phyloP scores from a whole-genome alignment of 92 coral and sea anemone genomes.

The Muricea muricata region DNA sequence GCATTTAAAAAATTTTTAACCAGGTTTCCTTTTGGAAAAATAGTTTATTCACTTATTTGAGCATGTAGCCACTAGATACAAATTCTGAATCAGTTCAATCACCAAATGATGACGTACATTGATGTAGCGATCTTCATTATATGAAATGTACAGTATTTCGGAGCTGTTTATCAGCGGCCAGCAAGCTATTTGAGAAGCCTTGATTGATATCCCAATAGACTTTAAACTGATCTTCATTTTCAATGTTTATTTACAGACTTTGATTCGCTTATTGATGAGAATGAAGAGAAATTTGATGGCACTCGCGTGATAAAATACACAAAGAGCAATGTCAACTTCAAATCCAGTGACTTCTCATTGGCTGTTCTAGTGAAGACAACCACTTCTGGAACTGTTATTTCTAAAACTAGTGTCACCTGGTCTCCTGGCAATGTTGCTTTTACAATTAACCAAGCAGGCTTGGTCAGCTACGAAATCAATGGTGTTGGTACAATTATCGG shows the following conservation, averaged over 20 bases:
- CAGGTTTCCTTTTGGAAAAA: too few relatives aligned
- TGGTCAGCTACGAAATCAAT: not conserved
- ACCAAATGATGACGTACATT: too few relatives aligned
- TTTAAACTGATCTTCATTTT: not conserved
- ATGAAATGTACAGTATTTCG: too few relatives aligned
- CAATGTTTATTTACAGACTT: conserved; percentile 1
- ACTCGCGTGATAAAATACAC: conserved; percentile 12
- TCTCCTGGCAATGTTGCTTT: conserved; percentile 14
- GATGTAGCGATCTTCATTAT: too few relatives aligned
- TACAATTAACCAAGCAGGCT: not conserved
- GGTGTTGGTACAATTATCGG: conserved; percentile 1
- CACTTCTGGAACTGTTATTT: conserved; percentile 1
- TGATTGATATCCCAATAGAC: too few relatives aligned
- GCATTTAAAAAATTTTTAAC: too few relatives aligned
- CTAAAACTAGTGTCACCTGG: conserved; percentile 16
- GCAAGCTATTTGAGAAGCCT: too few relatives aligned
- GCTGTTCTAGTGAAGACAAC: conserved; percentile 13
- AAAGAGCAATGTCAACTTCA: conserved; percentile 11
- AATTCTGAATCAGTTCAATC: too few relatives aligned
- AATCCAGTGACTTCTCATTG: conserved; percentile 12
- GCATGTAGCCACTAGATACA: too few relatives aligned
- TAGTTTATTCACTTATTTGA: too few relatives aligned
- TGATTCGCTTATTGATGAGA: conserved; percentile 22
- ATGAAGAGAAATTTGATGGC: not conserved
- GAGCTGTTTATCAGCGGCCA: too few relatives aligned